Evolutionary conservation across 2,797 vertebrate genomes (phyloP), one percentile per base, ranked within the genome.

Genomic region (Argentina silus): DNA sequence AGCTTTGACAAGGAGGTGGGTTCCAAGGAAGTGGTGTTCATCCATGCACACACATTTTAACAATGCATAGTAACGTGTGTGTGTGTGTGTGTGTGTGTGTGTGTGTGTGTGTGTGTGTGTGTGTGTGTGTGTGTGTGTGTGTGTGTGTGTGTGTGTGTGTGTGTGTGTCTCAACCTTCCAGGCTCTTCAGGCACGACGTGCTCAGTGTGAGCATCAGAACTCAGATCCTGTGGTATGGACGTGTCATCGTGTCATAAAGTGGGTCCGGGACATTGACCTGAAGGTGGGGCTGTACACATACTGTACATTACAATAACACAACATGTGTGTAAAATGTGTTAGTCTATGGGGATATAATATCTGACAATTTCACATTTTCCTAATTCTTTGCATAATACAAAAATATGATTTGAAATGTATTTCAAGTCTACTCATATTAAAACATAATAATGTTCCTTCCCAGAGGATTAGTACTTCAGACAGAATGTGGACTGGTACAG

Each of bases 181-280:
- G 96, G 88, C 89, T 1, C 91, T 97, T 72, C 95, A 95, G 85
- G 92, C 90, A 55, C 94, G 95, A 12, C 86, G 95, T 72, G 82
- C 89, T 61, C 94, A 93, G 70, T 95, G 95, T 12, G 95, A 96
- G 77, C 94, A 93, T 43, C 95, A 95, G 85, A 95, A 95, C 60
- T 75, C 72, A 1, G 95, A 96, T 77, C 95, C 93, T 0, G 59
- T 96, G 75, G 94, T 96, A 8, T 97, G 96, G 96, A 95, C 95
- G 17, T 95, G 93, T 75, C 95, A 94, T 72, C 92, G 96, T 2
- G 93, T 97, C 81, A 89, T 95, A 61, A 95, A 95, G 76, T 96
- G 96, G 96, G 90, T 97, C 77, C 88, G 86, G 57, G 95, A 96
- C 0, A 95, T 97, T 15, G 96, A 97, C 82, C 85, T 97, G 55